phyloP scores from a whole-genome alignment of 2,797 vertebrate species.

The Fringilla coelebs region DNA sequence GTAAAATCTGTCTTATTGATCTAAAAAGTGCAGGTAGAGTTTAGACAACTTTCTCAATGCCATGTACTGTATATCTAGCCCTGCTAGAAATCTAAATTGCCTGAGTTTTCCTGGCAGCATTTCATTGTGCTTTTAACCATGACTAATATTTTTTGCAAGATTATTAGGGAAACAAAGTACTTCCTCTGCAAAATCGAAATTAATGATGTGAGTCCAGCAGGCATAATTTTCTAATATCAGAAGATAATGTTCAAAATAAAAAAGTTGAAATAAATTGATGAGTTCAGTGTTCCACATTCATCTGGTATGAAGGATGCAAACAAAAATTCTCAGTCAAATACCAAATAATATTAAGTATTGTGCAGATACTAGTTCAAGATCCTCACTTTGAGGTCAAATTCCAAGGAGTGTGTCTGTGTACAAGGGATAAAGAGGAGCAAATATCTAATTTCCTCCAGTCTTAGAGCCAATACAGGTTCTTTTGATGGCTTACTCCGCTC shows the following conservation, averaged over 20 bases:
- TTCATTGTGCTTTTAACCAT: not conserved
- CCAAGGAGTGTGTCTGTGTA: not conserved
- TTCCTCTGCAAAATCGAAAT: not conserved
- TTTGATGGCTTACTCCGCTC: not conserved
- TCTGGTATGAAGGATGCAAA: not conserved
- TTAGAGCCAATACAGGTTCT: not conserved
- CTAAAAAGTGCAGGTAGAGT: not conserved
- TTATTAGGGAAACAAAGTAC: not conserved
- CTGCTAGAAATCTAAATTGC: not conserved
- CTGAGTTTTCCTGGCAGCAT: not conserved
- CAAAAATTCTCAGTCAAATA: not conserved
- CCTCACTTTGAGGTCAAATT: not conserved
- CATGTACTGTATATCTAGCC: not conserved
- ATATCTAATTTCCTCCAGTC: not conserved
- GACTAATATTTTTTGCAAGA: not conserved
- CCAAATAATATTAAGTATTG: not conserved
- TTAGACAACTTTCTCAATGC: not conserved
- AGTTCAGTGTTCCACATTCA: not conserved
- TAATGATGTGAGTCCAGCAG: not conserved
- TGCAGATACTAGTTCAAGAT: not conserved
- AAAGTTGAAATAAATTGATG: not conserved
- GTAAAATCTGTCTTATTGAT: not conserved
- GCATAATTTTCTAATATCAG: not conserved
- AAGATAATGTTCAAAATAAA: not conserved
- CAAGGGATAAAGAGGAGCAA: not conserved